A percentile compares a stretch with the other conserved stretches of the same genome.
These are phyloP conservation scores for Narcine bancroftii DNA, from an alignment of 2,113 vertebrate genomes.

Conservation along the genomic window DNA sequence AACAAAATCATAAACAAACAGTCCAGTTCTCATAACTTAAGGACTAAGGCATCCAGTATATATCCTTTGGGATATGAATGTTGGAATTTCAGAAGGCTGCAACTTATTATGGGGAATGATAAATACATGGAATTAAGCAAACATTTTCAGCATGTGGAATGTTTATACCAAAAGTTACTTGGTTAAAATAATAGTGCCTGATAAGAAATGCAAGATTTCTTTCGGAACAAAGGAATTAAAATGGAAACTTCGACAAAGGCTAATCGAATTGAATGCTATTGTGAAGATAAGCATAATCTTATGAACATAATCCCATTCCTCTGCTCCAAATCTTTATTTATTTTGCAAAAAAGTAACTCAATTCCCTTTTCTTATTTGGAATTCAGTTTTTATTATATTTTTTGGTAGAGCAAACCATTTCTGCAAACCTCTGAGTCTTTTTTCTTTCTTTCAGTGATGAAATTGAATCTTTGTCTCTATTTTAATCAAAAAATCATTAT, in stretches of 20 bases:
- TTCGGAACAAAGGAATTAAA: neutral
- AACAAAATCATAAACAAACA: neutral
- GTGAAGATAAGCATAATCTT: neutral
- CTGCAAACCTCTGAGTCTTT: too few relatives aligned
- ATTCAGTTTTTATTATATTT: too few relatives aligned
- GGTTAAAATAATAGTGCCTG: neutral
- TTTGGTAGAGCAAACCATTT: too few relatives aligned
- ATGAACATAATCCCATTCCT: neutral
- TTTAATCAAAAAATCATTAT: too few relatives aligned
- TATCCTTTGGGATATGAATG: neutral
- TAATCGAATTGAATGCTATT: neutral
- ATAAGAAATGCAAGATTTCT: neutral
- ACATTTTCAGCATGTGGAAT: neutral
- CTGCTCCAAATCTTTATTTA: too few relatives aligned
- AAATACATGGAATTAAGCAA: neutral
- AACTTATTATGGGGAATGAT: neutral
- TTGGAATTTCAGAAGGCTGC: neutral
- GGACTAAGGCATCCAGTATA: neutral
- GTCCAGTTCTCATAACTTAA: neutral
- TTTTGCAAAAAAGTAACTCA: too few relatives aligned
- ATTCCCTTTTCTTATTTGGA: too few relatives aligned
- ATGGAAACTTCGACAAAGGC: too few relatives aligned
- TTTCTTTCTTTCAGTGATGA: too few relatives aligned
- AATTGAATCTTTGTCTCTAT: too few relatives aligned
- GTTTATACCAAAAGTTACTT: neutral